Percentiles rank a stretch among this genome's conserved stretches.
These are phyloP conservation scores for Phrynocephalus versicolor DNA, from an alignment of 2,113 vertebrate genomes.

Conservation along the genomic window DNA sequence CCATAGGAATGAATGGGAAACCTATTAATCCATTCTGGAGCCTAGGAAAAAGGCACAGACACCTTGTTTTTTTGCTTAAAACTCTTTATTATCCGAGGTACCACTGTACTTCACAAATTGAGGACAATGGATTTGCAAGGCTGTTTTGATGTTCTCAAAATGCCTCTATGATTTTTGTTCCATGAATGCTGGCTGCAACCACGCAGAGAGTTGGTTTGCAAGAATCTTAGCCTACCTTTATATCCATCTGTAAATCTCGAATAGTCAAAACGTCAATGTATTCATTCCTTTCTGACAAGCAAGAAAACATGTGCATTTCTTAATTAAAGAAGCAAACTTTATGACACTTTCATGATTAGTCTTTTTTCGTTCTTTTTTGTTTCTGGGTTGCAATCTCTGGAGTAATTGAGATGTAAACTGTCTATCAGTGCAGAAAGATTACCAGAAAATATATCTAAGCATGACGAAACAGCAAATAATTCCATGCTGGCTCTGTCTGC, in stretches of 20 bases:
- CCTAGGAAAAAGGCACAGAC: too few species aligned
- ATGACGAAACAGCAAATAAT: background rate
- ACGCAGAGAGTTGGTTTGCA: too few species aligned
- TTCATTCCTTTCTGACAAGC: background rate
- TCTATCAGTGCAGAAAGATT: background rate
- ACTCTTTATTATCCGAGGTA: too few species aligned
- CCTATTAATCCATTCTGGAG: too few species aligned
- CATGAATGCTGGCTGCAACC: background rate
- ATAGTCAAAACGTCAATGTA: background rate
- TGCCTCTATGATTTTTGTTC: background rate
- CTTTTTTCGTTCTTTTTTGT: too few species aligned
- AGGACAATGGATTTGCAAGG: too few species aligned
- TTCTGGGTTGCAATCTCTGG: background rate
- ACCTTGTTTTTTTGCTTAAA: too few species aligned
- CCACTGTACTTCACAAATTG: too few species aligned
- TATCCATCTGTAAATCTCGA: background rate
- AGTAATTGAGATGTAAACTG: background rate
- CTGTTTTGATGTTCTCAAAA: too few species aligned
- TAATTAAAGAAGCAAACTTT: background rate
- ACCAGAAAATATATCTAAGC: background rate
- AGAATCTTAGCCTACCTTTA: background rate
- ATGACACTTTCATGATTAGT: background rate
- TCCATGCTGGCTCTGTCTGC: background rate
- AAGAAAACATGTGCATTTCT: background rate
- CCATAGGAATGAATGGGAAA: too few species aligned